Conservation (phyloP, 2,797 vertebrate genomes). For the Aphelocoma californica region DNA sequence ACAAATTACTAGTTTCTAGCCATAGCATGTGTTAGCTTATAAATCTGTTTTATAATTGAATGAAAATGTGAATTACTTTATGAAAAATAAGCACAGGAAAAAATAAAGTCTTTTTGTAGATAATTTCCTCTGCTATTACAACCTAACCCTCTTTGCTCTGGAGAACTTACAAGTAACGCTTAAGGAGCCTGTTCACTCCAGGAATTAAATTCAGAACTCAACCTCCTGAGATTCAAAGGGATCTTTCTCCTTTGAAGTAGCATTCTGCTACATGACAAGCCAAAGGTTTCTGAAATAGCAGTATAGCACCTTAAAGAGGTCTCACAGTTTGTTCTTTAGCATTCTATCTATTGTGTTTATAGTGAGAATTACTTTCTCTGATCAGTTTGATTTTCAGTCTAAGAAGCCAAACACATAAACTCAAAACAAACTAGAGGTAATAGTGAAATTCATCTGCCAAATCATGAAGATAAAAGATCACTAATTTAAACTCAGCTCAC, state of each 20-base stretch:
- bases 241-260: slow-evolving; percentile 13
- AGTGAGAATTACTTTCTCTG: background rate
- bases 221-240: slow-evolving; percentile 9
- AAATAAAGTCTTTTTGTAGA: background rate
- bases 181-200: background rate
- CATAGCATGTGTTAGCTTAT: background rate
- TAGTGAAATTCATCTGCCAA: background rate
- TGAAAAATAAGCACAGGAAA: background rate
- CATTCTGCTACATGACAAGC: background rate
- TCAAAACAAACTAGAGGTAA: background rate
- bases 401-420: background rate
- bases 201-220: slow-evolving; percentile 7
- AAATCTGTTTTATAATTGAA: background rate
- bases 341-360: background rate
- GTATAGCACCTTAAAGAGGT: background rate
- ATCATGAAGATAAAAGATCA: background rate
- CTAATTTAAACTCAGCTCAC: background rate
- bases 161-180: background rate
- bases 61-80: background rate
- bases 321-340: background rate
- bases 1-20: background rate
- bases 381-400: background rate
- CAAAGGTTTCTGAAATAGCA: background rate
- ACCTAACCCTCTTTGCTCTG: background rate
- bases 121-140: background rate